Evolutionary conservation across 2,797 vertebrate species (phyloP).

Genomic region (Spinibarbus caldwelli): DNA sequence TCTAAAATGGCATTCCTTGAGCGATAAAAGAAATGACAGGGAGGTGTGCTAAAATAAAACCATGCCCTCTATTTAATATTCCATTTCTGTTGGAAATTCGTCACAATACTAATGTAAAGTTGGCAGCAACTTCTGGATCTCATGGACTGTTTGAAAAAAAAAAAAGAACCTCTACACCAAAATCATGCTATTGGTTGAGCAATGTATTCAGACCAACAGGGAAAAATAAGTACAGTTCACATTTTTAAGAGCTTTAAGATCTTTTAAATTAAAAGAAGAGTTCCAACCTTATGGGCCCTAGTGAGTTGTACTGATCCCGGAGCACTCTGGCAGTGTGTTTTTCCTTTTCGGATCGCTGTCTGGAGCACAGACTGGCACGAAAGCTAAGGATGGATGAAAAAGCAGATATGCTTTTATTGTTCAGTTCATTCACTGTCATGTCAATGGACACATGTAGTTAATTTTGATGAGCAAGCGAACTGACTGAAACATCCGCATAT

Average conservation of each 20-base stretch:
- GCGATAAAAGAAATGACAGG: neutral
- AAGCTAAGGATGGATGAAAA: constrained; percentile 70
- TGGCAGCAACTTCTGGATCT: neutral
- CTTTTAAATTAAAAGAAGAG: neutral
- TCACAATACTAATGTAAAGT: neutral
- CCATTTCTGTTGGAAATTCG: neutral
- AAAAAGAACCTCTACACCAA: neutral
- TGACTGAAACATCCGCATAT: neutral
- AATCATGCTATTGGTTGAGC: neutral
- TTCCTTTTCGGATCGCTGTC: constrained; percentile 76
- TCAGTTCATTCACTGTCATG: neutral
- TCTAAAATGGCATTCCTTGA: neutral
- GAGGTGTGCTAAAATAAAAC: neutral
- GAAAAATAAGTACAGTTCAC: neutral
- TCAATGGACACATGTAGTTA: neutral
- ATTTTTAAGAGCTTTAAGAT: neutral
- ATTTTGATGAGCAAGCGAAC: neutral
- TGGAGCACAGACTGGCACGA: constrained; percentile 80
- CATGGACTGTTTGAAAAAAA: neutral
- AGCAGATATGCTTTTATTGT: constrained; percentile 1
- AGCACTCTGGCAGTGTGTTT: constrained; percentile 80
- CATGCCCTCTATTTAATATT: neutral
- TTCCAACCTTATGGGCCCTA: constrained; percentile 84
- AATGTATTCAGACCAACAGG: neutral
- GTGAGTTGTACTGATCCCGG: constrained; percentile 81